Base-by-base conservation (phyloP, 2,113 vertebrate genomes). In the Heterotilapia buettikoferi region DNA sequence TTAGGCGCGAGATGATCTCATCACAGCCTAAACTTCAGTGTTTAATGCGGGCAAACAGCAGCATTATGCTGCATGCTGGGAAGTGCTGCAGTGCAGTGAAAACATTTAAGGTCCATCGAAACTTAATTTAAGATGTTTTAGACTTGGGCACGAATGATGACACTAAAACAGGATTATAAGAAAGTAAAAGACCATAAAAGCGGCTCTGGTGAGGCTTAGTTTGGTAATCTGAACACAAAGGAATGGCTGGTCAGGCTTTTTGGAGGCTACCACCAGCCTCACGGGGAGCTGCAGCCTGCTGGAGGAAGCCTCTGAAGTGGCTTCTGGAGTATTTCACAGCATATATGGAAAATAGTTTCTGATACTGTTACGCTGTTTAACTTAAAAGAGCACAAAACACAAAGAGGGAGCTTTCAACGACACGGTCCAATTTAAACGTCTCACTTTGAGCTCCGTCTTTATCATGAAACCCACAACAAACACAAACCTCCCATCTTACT, bases 151-250 rank as follows among this genome's bases (percentile, higher is more conserved):
- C 3, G 11, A 36, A 2, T 0, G n/a, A 43, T 2, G 63, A 68
- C 1, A 5, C 38, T 71, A 24, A 71, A 71, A 71, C n/a, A 3
- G 36, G 38, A 71, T 71, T 0, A 71, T 4, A 24, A 3, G 2
- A 43, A 73, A 45, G 13, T 26, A 45, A 73, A 73, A 45, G 38
- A 26, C 7, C 38, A 6, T 40, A 16, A 45, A 68, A 73, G 66
- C 3, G 2, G 66, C 21, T 73, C 38, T 26, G 66, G 13, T 45
- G 13, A 16, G 66, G 12, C 38, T 71, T 40, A 24, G 40, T 40
- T 0, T 24, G 38, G 3, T 43, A 0, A 24, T 71, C 6, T 43
- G 61, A 71, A 6, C 0, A 40, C 38, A 43, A 24, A 71, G n/a
- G 11, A 40, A 71, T 71, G n/a, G 7, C 36, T 6, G 63, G 7